Conservation (phyloP, 2,113 vertebrate genomes). For the Tragelaphus scriptus region DNA sequence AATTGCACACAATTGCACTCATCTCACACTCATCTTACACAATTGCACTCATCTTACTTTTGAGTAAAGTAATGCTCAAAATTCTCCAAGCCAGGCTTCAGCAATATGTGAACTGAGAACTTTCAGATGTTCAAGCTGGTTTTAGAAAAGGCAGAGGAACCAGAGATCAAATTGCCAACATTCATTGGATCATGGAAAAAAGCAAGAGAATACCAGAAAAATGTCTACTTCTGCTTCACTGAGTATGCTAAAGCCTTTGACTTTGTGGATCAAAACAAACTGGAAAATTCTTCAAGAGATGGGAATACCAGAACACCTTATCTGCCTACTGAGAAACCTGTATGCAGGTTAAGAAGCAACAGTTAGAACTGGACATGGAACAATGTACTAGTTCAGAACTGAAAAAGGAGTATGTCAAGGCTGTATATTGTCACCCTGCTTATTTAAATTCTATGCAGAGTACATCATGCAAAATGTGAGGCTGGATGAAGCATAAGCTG, state of each 20-base stretch:
- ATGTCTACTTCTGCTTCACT: background rate
- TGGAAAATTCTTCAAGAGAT: background rate
- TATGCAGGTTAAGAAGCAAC: background rate
- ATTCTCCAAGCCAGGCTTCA: background rate
- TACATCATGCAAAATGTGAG: background rate
- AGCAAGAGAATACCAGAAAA: background rate
- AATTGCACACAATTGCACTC: background rate
- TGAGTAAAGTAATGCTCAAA: background rate
- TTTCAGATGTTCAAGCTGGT: background rate
- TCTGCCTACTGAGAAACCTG: background rate
- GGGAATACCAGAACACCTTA: background rate
- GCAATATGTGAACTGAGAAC: background rate
- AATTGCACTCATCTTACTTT: background rate
- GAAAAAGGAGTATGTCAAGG: background rate
- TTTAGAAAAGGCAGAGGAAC: background rate
- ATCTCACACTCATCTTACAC: background rate
- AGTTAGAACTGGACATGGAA: background rate
- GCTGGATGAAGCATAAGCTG: background rate
- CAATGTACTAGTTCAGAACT: background rate
- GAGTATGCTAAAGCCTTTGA: background rate
- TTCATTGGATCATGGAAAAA: background rate
- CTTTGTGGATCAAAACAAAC: background rate
- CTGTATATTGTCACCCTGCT: background rate
- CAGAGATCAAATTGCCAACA: background rate
- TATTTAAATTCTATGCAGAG: background rate